Base-by-base conservation (phyloP, 2,888 invertebrate genomes). In the Anorthoa munda region DNA sequence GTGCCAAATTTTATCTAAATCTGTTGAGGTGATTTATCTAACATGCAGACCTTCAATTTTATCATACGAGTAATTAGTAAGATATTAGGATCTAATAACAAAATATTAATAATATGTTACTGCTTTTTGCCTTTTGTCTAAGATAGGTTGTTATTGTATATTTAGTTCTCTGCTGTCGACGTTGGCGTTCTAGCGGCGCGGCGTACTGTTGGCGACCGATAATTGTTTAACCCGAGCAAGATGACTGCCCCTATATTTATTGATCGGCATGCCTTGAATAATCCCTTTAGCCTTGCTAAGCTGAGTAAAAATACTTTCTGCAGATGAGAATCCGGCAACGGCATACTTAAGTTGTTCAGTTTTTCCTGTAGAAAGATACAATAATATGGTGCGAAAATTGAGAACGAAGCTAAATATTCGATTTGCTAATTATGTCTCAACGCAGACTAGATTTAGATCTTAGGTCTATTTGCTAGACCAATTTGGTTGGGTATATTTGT, bases 221-320 rank as follows among this genome's bases (percentile, higher is more conserved):
- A 78, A 78, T 70, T 71, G 50, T 61, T 55, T 79, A 58, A 71
- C 61, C 17, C 26, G n/a, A 61, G 56, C 61, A 51, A 79, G 26
- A 79, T 75, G 56, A 45, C 60, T 79, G 60, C 13, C 56, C n/a
- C 55, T 53, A 60, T 77, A 45, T 79, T 45, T 79, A 70, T 79
- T 60, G 79, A 79, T 79, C 56, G 50, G n/a, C 61, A n/a, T 71
- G 45, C 45, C 21, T 31, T 56, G 61, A 78, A 70, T 61, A 78
- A 75, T 71, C 17, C 31, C 4, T 55, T 45, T 60, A 17, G 13
- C 18, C 13, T 23, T 31, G 26, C 23, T 23, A 59, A 58, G 4
- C n/a, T 59, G 0, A 31, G 17, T 55, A 17, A 61, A 61, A 60
- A 51, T 56, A 63, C 23, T 70, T 61, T 45, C 18, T 56, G 0